phyloP scores from a whole-genome alignment of 2,888 invertebrate species.

The Drosophila multiciliata region DNA sequence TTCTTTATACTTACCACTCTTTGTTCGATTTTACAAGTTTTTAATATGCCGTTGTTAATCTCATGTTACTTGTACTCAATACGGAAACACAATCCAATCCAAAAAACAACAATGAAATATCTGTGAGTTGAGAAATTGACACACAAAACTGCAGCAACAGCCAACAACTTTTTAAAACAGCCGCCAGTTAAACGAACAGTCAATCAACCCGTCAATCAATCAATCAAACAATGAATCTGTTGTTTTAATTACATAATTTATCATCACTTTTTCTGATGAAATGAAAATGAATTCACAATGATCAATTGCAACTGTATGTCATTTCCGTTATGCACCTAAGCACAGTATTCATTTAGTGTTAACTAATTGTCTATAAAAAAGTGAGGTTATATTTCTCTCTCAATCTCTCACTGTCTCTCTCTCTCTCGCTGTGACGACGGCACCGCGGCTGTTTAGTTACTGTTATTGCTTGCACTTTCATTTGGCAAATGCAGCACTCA shows the following conservation, averaged over 20 bases:
- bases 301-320: slow-evolving; percentile 2
- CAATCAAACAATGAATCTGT: slow-evolving; percentile 6
- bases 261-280: not conserved
- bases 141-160: slow-evolving; percentile 44
- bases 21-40: slow-evolving; percentile 44
- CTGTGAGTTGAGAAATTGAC: slow-evolving; percentile 47
- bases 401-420: not conserved
- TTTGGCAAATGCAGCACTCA: slow-evolving; percentile 49
- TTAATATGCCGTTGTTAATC: slow-evolving; percentile 53
- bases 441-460: slow-evolving; percentile 39
- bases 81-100: slow-evolving; percentile 57
- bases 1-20: slow-evolving; percentile 50
- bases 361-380: slow-evolving; percentile 4
- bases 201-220: slow-evolving; percentile 23
- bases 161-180: slow-evolving; percentile 17
- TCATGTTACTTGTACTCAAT: slow-evolving; percentile 49
- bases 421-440: not conserved
- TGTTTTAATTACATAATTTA: slow-evolving; percentile 3
- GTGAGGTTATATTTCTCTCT: slow-evolving; percentile 9
- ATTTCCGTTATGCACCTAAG: not conserved
- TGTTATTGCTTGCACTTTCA: slow-evolving; percentile 30
- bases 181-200: slow-evolving; percentile 21
- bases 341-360: slow-evolving; percentile 6
- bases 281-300: not conserved
- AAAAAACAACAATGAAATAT: slow-evolving; percentile 33